Base-by-base conservation (phyloP, 2,888 invertebrate genomes). In the Melinaea marsaeus region DNA sequence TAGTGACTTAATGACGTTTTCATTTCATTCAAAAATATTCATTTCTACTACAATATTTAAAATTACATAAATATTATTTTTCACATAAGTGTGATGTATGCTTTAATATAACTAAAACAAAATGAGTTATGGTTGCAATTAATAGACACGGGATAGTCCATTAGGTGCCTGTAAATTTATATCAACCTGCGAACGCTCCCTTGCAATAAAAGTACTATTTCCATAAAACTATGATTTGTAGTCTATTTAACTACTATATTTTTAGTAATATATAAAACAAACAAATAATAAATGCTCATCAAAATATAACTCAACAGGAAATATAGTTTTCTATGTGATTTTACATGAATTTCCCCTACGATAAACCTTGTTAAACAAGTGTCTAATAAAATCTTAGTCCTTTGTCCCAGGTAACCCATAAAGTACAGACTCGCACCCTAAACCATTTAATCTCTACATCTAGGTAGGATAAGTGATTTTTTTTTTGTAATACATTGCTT, bases 341-440 rank as follows among this genome's bases (percentile, higher is more conserved):
- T 56, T 6, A 48, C 47, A 57, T 48, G 32, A 55, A 60, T 48
- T 54, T 58, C 54, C 35, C 46, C 33, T 68, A 69, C 69, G 71
- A 72, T 75, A 75, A 77, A 56, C 35, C 55, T 55, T 77, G 74
- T 80, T 79, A 79, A 83, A 79, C 80, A 78, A 80, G 76, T 77
- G 74, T 74, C 78, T 79, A 83, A 82, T 80, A 78, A 79, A 83
- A 81, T 80, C 79, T 76, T 75, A 74, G 75, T 74, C 69, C 66
- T 67, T 68, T 61, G 74, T 71, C 75, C 77, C 77, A 76, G 75
- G 78, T 79, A 75, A 68, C 72, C 69, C 74, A 78, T 83, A 81
- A 82, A 84, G 80, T 75, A 75, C 70, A 63, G 69, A 70, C 70
- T 66, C 71, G 13, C 45, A 51, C 47, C 35, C 45, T 13, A 13